Conservation (phyloP, 2,888 invertebrate species). For the Metallyticus violacea region DNA sequence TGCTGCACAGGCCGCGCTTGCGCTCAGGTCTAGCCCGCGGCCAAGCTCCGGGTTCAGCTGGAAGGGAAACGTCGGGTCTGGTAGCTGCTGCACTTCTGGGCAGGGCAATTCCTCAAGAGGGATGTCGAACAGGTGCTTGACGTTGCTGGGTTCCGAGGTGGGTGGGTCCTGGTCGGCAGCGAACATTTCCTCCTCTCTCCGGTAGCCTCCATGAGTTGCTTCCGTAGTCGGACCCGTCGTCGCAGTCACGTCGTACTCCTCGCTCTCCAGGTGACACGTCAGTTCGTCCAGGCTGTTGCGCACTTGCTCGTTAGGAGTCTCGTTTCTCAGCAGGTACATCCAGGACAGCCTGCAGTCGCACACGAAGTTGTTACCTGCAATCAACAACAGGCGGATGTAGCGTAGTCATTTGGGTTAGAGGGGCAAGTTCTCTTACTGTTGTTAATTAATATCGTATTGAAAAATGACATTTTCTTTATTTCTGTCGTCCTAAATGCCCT, state of each 20-base stretch:
- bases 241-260: not conserved
- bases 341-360: constrained; percentile 82
- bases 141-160: constrained; percentile 22
- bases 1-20: constrained; percentile 1
- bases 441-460: too few relatives aligned
- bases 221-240: not conserved
- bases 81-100: constrained; percentile 45
- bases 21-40: not conserved
- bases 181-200: constrained; percentile 32
- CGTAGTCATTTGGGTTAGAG: not conserved
- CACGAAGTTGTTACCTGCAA: constrained; percentile 74
- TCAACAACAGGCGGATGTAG: not conserved
- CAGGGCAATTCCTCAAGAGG: constrained; percentile 59
- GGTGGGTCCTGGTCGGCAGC: not conserved
- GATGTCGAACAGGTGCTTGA: constrained; percentile 52
- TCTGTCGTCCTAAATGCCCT: too few relatives aligned
- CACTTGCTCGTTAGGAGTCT: constrained; percentile 69
- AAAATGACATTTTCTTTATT: too few relatives aligned
- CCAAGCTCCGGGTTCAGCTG: constrained; percentile 15
- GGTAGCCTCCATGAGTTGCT: constrained; percentile 10
- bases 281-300: constrained; percentile 67
- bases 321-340: constrained; percentile 72
- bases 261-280: constrained; percentile 62
- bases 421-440: not conserved
- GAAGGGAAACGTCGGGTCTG: not conserved